phyloP scores from a whole-genome alignment of 1,140 invertebrate genomes.

The Drosophila erecta region DNA sequence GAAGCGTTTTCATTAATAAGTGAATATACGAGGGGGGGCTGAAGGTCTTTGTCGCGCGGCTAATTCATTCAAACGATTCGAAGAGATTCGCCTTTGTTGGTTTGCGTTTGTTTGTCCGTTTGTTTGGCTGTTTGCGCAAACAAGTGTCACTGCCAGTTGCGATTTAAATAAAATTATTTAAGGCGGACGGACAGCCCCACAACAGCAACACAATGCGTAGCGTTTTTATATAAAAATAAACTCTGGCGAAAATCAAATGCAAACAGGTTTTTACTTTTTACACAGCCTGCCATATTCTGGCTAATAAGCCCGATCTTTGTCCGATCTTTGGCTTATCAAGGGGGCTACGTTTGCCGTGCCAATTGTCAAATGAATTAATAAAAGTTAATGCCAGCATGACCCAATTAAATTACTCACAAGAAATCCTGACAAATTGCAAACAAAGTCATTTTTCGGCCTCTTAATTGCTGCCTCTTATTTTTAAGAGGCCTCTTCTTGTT shows the following conservation, averaged over 20 bases:
- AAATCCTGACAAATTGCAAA: not conserved
- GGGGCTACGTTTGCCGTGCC: conserved; percentile 38
- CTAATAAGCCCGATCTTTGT: conserved; percentile 45
- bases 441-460: not conserved
- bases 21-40: conserved; percentile 20
- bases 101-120: conserved; percentile 51
- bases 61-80: conserved; percentile 70
- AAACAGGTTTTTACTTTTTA: conserved; percentile 64
- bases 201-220: conserved; percentile 10
- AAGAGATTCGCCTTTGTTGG: conserved; percentile 43
- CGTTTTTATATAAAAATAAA: conserved; percentile 53
- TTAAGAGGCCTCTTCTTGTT: not conserved
- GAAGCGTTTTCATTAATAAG: conserved; percentile 80
- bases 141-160: conserved; percentile 73
- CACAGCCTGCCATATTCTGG: conserved; percentile 34
- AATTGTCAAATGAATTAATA: conserved; percentile 56
- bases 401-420: conserved; percentile 54
- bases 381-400: conserved; percentile 55
- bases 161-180: conserved; percentile 74
- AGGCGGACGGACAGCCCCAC: conserved; percentile 42
- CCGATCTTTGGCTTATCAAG: conserved; percentile 21
- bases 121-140: conserved; percentile 62
- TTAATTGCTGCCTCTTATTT: not conserved
- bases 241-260: conserved; percentile 59
- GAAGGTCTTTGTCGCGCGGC: conserved; percentile 14